phyloP scores from a whole-genome alignment of 1,140 invertebrate genomes.

The Radopholus similis region DNA sequence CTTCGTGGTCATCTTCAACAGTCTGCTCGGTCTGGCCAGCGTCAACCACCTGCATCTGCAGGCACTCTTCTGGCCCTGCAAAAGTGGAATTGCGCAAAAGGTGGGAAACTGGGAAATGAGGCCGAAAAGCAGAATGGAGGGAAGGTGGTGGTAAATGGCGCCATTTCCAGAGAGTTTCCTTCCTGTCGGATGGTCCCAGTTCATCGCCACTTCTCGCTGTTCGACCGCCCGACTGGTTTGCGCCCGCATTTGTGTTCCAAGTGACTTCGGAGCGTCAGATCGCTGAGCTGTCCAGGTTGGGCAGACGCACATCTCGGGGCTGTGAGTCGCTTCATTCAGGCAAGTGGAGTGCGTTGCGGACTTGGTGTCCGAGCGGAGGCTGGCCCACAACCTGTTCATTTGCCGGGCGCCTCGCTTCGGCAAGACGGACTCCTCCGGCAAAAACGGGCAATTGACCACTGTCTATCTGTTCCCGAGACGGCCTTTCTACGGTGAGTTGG shows the following conservation, averaged over 20 bases:
- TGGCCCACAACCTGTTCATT: conserved; percentile 58
- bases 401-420: conserved; percentile 46
- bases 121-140: background rate
- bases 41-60: conserved; percentile 60
- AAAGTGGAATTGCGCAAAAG: conserved; percentile 50
- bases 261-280: conserved; percentile 32
- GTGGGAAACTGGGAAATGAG: conserved; percentile 6
- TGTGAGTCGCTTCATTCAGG: conserved; percentile 18
- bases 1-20: conserved; percentile 56
- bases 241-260: conserved; percentile 54
- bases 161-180: no score
- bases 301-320: background rate
- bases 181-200: no score
- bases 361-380: conserved; percentile 44
- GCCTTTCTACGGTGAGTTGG: conserved; percentile 35
- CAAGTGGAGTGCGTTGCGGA: conserved; percentile 40
- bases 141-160: background rate
- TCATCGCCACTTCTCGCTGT: conserved; percentile 34
- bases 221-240: conserved; percentile 51
- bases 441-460: conserved; percentile 44
- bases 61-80: conserved; percentile 57
- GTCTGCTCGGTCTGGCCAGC: conserved; percentile 54
- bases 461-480: conserved; percentile 54
- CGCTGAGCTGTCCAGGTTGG: conserved; percentile 46
- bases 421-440: conserved; percentile 25